Evolutionary conservation across 2,113 vertebrate species (phyloP).

Genomic region (Microcebus jonahi): DNA sequence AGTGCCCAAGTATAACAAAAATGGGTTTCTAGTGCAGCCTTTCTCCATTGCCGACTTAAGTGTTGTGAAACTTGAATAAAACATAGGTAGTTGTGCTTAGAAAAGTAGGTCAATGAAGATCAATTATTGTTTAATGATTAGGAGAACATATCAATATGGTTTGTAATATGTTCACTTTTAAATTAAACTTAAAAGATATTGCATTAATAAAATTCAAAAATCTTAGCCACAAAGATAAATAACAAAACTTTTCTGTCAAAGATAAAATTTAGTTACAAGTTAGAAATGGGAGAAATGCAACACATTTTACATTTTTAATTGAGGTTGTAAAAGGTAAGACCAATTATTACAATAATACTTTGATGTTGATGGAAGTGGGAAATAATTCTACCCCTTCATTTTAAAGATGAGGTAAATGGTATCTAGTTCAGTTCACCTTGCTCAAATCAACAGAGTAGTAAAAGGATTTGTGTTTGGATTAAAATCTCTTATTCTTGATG

Average conservation of each 20-base stretch:
- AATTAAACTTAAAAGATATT: background rate
- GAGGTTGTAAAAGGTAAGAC: background rate
- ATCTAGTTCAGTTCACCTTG: background rate
- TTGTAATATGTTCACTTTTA: background rate
- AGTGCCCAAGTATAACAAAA: background rate
- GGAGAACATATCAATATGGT: background rate
- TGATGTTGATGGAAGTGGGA: background rate
- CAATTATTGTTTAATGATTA: background rate
- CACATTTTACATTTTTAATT: background rate
- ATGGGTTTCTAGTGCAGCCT: background rate
- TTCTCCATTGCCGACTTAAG: background rate
- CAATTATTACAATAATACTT: background rate
- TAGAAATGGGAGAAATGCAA: background rate
- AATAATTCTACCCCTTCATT: background rate
- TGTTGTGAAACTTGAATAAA: background rate
- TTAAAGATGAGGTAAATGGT: background rate
- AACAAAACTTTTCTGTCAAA: background rate
- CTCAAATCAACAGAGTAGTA: background rate
- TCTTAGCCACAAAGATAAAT: background rate
- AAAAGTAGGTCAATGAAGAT: background rate
- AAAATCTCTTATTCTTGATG: background rate
- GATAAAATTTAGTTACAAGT: background rate
- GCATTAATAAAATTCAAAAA: background rate
- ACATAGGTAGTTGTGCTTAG: background rate
- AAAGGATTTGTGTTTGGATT: background rate